A percentile compares a stretch with the other conserved stretches of the same genome.
phyloP scores from a whole-genome alignment of 2,113 vertebrate species.

The Phalacrocorax aristotelis region DNA sequence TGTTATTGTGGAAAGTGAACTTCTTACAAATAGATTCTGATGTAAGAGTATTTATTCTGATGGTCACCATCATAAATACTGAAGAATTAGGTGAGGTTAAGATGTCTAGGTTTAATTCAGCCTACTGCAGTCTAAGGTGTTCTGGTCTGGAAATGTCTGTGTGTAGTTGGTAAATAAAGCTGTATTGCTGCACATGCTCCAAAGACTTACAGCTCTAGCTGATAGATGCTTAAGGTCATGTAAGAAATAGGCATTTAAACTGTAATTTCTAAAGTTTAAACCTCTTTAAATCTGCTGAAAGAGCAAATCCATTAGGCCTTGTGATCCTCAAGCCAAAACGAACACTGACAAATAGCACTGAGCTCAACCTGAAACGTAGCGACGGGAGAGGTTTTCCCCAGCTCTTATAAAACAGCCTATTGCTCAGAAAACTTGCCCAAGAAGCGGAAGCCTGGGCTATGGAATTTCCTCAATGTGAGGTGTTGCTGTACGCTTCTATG shows the following conservation, averaged over 20 bases:
- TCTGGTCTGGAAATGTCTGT: background rate
- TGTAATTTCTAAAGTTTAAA: conserved; percentile 10
- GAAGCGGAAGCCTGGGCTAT: background rate
- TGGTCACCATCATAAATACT: background rate
- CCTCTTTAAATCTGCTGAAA: background rate
- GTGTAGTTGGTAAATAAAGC: background rate
- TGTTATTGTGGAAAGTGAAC: background rate
- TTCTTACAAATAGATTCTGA: background rate
- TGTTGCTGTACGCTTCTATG: too few species aligned
- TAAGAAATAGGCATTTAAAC: background rate
- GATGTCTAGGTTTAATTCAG: background rate
- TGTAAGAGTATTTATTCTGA: background rate
- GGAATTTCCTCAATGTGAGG: background rate
- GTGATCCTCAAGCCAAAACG: background rate
- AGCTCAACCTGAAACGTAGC: background rate
- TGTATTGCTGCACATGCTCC: background rate
- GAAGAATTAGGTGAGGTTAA: background rate
- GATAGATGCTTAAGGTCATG: background rate
- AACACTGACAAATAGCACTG: background rate
- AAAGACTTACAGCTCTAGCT: background rate
- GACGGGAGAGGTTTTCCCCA: background rate
- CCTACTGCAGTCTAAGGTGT: background rate
- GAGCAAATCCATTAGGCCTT: background rate
- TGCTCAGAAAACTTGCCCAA: background rate
- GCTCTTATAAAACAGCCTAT: background rate